Conservation (phyloP, 1,140 invertebrate species). For the Apis dorsata region DNA sequence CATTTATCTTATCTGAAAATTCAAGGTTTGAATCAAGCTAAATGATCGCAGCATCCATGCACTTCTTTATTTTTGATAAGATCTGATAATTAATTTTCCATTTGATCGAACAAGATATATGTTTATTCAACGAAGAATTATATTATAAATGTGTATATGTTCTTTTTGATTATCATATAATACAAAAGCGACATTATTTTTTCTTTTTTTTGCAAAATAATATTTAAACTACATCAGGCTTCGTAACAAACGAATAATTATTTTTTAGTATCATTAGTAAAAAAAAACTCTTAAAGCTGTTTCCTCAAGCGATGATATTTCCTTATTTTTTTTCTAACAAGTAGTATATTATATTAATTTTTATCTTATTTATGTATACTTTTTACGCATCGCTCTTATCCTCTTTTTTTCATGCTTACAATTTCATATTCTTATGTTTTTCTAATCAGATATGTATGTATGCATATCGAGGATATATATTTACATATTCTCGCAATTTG, state of each 20-base stretch:
- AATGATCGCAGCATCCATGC: neutral
- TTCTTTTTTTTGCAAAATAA: conserved; percentile 4
- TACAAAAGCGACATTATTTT: neutral
- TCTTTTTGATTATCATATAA: neutral
- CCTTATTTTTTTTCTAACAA: conserved; percentile 6
- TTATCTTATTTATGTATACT: neutral
- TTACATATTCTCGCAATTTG: neutral
- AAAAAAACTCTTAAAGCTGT: conserved; percentile 17
- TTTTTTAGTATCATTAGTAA: neutral
- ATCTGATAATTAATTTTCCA: neutral
- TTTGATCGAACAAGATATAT: neutral
- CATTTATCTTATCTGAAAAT: neutral
- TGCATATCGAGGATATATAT: conserved; percentile 21
- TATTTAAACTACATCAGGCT: neutral
- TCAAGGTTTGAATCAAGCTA: conserved; percentile 14
- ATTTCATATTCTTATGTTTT: neutral
- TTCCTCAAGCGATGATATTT: conserved; percentile 20
- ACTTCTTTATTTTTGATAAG: neutral
- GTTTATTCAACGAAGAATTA: neutral
- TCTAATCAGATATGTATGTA: conserved; percentile 38
- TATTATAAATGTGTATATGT: neutral
- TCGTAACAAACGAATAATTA: neutral
- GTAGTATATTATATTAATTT: neutral
- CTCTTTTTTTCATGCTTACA: neutral
- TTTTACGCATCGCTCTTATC: neutral